Conservation (phyloP, 2,113 vertebrate genomes). For the Triplophysa rosa region DNA sequence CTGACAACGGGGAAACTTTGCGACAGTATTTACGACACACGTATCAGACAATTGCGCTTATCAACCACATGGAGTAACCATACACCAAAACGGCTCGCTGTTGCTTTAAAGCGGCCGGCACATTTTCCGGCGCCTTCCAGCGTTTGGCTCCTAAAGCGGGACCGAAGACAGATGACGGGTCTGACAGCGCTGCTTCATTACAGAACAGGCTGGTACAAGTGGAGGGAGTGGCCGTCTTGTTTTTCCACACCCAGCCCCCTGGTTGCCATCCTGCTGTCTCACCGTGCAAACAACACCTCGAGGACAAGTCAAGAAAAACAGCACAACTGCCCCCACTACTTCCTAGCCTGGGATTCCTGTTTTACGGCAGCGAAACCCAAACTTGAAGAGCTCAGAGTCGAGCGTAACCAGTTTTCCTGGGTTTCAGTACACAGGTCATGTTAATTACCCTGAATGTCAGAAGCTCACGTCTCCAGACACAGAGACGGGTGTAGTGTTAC, state of each 20-base stretch:
- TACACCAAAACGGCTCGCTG: no score
- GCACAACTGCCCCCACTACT: not conserved
- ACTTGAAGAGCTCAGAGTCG: constrained; percentile 14
- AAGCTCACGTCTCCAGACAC: constrained; percentile 18
- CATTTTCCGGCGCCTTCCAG: constrained; percentile 59
- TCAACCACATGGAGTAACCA: no score
- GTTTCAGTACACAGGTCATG: constrained; percentile 53
- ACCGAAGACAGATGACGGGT: constrained; percentile 61
- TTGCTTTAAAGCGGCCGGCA: constrained; percentile 34
- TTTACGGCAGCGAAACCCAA: constrained; percentile 54
- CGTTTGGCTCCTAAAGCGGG: constrained; percentile 56
- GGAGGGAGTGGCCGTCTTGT: constrained; percentile 50
- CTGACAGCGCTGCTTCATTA: constrained; percentile 58
- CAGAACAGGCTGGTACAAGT: constrained; percentile 69
- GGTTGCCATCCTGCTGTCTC: constrained; percentile 21
- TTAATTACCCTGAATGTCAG: constrained; percentile 52
- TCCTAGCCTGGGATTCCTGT: constrained; percentile 46
- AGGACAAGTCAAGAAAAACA: not conserved
- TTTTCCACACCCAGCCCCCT: constrained; percentile 18
- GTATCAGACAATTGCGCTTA: no score
- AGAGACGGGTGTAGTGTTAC: constrained; percentile 13
- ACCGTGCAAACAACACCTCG: not conserved
- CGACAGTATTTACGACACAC: no score
- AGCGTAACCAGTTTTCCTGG: constrained; percentile 56
- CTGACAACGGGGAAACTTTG: no score